Evolutionary conservation across 2,797 vertebrate genomes (phyloP).

Genomic region (Mormyrus hasselquistii): DNA sequence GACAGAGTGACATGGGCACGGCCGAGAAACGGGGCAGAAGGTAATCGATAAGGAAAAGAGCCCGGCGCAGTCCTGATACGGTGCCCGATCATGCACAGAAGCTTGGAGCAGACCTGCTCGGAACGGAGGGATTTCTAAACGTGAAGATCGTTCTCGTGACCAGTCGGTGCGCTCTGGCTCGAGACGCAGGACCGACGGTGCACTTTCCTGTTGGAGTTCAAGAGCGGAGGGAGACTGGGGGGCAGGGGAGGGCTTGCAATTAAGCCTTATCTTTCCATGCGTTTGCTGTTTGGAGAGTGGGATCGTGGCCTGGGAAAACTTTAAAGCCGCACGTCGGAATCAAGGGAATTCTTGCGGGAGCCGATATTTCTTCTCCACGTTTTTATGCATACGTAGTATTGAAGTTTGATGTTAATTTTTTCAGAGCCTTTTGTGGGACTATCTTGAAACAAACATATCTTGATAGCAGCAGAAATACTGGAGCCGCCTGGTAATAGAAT

Average conservation of each 20-base stretch:
- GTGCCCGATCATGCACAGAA: conserved; percentile 18
- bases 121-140: conserved; percentile 27
- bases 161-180: conserved; percentile 29
- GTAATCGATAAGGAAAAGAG: background rate
- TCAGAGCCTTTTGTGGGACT: background rate
- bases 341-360: background rate
- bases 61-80: background rate
- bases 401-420: background rate
- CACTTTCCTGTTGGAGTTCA: conserved; percentile 40
- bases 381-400: background rate
- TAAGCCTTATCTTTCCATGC: conserved; percentile 35
- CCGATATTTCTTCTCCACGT: background rate
- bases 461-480: background rate
- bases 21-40: background rate
- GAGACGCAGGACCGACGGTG: conserved; percentile 37
- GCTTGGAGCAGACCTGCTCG: conserved; percentile 26
- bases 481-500: background rate
- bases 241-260: conserved; percentile 29
- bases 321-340: conserved; percentile 32
- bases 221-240: conserved; percentile 26
- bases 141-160: conserved; percentile 17
- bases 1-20: conserved; percentile 19
- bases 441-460: background rate
- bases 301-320: conserved; percentile 45
- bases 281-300: conserved; percentile 24